Conservation (phyloP, 2,888 invertebrate species). For the Polymixis lichenea region DNA sequence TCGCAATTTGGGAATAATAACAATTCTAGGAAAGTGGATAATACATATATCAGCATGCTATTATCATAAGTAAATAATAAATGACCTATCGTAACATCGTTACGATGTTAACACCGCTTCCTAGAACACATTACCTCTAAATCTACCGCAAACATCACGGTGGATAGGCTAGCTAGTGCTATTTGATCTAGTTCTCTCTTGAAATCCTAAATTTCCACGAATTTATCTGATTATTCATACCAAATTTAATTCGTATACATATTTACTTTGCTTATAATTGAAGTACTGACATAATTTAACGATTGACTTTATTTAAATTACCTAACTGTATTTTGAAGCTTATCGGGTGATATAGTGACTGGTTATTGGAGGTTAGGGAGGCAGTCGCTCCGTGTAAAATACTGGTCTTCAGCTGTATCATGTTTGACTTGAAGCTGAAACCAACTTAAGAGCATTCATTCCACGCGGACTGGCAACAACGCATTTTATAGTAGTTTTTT, state of each 20-base stretch:
- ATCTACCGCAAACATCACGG: conserved; percentile 27
- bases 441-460: no score
- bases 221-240: conserved; percentile 32
- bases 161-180: conserved; percentile 26
- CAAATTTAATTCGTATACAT: conserved; percentile 25
- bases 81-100: background rate
- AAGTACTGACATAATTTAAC: conserved; percentile 14
- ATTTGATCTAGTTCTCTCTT: conserved; percentile 44
- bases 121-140: conserved; percentile 41
- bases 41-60: conserved; percentile 3
- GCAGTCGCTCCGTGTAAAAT: background rate
- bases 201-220: conserved; percentile 27
- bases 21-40: conserved; percentile 1
- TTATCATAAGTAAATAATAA: conserved; percentile 29
- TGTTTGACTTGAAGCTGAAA: no score
- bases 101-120: conserved; percentile 26
- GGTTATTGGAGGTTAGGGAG: background rate
- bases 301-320: conserved; percentile 1
- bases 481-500: no score
- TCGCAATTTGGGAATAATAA: background rate
- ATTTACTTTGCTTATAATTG: conserved; percentile 39
- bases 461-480: no score
- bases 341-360: background rate
- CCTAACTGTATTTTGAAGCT: background rate
- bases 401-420: no score